These are phyloP conservation scores for Agrotis ipsilon DNA, from an alignment of 2,888 invertebrate genomes.

Conservation along the genomic window DNA sequence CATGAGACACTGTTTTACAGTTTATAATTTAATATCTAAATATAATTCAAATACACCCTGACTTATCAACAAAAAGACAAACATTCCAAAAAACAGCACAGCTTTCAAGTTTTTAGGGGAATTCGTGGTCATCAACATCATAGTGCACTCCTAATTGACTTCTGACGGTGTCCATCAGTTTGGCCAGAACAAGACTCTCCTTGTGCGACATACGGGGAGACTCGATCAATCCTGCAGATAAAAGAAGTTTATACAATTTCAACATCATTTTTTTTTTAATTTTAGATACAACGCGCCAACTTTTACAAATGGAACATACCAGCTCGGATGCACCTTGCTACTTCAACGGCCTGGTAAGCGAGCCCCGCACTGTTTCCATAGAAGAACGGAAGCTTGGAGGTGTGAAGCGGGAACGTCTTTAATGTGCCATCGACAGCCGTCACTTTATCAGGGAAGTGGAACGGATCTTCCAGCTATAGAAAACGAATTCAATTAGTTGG, in stretches of 20 bases:
- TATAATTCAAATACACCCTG: constrained; percentile 9
- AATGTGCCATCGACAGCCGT: constrained; percentile 90
- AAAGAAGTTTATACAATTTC: constrained; percentile 2
- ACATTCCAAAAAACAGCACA: not conserved
- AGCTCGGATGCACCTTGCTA: constrained; percentile 92
- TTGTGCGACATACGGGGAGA: constrained; percentile 92
- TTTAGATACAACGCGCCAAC: not conserved
- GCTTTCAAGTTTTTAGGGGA: constrained; percentile 47
- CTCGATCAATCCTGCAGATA: constrained; percentile 91
- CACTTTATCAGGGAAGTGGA: constrained; percentile 93
- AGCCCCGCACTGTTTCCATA: constrained; percentile 94
- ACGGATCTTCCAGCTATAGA: constrained; percentile 81
- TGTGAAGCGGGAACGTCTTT: constrained; percentile 92
- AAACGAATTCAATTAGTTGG: not conserved
- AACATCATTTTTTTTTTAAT: too few species aligned
- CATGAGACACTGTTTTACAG: constrained; percentile 8
- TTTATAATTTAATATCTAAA: constrained; percentile 20
- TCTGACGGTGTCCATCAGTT: constrained; percentile 93
- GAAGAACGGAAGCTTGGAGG: constrained; percentile 88
- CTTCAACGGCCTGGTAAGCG: constrained; percentile 94
- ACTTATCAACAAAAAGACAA: not conserved
- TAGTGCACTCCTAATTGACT: constrained; percentile 93
- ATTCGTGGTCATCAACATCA: constrained; percentile 87
- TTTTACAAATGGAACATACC: constrained; percentile 69
- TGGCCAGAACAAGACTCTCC: constrained; percentile 93